Evolutionary conservation across 2,113 vertebrate species (phyloP).

Genomic region (Clarias macrocephalus): DNA sequence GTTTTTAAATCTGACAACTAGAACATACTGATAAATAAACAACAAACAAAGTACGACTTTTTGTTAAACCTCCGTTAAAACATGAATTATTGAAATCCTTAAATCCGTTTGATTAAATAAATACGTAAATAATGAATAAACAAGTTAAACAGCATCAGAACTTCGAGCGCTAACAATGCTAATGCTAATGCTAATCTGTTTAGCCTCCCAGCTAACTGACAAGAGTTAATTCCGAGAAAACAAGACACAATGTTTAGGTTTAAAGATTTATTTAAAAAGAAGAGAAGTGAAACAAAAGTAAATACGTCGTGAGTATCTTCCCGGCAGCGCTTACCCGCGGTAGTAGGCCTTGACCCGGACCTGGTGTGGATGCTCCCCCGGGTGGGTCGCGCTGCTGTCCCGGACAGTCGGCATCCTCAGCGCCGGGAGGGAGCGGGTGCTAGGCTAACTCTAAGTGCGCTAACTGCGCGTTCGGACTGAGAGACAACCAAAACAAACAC

Average conservation of each 20-base stretch:
- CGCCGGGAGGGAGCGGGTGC: slow-evolving; percentile 52
- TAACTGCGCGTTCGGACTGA: background rate
- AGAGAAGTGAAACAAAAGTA: too few species aligned
- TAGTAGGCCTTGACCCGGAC: slow-evolving; percentile 92
- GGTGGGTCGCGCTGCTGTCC: slow-evolving; percentile 90
- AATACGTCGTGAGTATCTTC: fast-evolving
- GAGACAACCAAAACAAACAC: slow-evolving; percentile 9
- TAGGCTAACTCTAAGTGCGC: slow-evolving; percentile 26
- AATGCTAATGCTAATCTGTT: background rate
- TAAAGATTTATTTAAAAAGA: background rate
- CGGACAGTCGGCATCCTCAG: slow-evolving; percentile 92
- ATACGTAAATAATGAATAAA: background rate
- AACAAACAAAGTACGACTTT: too few species aligned
- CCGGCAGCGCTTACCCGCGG: slow-evolving; percentile 79
- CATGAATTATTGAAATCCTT: background rate
- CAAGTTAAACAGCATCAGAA: too few species aligned
- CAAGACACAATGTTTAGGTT: background rate
- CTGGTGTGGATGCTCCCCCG: slow-evolving; percentile 79
- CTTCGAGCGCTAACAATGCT: background rate
- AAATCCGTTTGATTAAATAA: too few species aligned
- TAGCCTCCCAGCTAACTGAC: background rate
- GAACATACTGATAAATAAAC: background rate
- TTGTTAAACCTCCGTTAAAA: background rate
- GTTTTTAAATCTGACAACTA: background rate
- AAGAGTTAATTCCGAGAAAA: background rate